These are phyloP conservation scores for Telmatherina bonti DNA, from an alignment of 2,797 vertebrate species.

Conservation along the genomic window DNA sequence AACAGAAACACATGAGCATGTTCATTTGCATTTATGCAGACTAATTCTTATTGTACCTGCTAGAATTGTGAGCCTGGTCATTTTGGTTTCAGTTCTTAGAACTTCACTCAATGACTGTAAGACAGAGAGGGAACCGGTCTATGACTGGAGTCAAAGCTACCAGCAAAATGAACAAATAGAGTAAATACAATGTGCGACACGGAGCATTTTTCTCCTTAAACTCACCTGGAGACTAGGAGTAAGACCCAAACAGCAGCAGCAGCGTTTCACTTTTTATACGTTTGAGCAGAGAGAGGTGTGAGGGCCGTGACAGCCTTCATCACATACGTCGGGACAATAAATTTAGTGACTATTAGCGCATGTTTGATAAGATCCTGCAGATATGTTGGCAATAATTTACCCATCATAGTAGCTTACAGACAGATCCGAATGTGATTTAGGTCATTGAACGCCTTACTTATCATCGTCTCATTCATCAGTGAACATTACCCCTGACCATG, in stretches of 20 bases:
- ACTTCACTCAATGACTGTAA: constrained; percentile 26
- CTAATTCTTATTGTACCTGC: constrained; percentile 53
- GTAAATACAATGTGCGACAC: not conserved
- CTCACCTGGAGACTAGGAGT: constrained; percentile 41
- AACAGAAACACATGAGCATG: not conserved
- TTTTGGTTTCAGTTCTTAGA: constrained; percentile 37
- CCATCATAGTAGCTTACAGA: not conserved
- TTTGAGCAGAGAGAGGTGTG: constrained; percentile 18
- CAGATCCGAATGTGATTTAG: not conserved
- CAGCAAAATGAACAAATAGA: not conserved
- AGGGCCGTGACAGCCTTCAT: not conserved
- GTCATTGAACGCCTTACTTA: not conserved
- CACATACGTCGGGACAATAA: no score
- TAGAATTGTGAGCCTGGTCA: constrained; percentile 68
- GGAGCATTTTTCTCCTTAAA: not conserved
- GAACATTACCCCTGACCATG: constrained; percentile 8
- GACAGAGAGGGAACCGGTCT: not conserved
- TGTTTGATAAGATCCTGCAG: constrained; percentile 47
- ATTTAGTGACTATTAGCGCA: constrained; percentile 26
- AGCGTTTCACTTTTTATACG: constrained; percentile 52
- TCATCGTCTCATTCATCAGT: constrained; percentile 13
- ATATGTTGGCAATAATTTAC: constrained; percentile 48
- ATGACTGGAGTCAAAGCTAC: not conserved
- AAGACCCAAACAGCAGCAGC: constrained; percentile 15
- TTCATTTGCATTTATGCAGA: not conserved